Conservation (phyloP, 2,113 vertebrate species). For the Arothron firmamentum region DNA sequence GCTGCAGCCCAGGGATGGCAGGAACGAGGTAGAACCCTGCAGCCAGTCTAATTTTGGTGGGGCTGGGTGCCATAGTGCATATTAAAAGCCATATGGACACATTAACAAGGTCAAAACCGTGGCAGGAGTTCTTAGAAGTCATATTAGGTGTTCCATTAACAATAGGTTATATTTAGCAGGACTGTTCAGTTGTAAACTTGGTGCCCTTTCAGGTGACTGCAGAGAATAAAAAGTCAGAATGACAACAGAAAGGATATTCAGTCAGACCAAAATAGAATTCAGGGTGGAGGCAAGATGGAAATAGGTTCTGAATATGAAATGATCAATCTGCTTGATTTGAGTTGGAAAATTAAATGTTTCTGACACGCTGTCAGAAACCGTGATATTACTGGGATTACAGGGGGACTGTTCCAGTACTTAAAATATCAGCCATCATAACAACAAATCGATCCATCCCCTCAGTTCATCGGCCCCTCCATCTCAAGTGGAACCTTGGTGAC, state of each 20-base stretch:
- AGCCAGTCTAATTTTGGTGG: no score
- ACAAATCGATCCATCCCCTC: conserved; percentile 2
- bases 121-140: no score
- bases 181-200: background rate
- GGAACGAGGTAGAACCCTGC: no score
- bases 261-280: background rate
- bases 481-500: conserved; percentile 19
- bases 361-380: background rate
- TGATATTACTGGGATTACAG: conserved; percentile 5
- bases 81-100: no score
- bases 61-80: no score
- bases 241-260: background rate
- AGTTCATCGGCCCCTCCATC: background rate
- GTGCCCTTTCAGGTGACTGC: background rate
- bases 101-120: no score
- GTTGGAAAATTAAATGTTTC: background rate
- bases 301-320: background rate
- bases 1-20: no score
- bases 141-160: background rate
- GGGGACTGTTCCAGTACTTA: conserved; percentile 7
- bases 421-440: conserved; percentile 5
- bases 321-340: background rate
- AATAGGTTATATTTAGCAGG: background rate
- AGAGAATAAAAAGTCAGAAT: background rate
- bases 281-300: background rate